Percentiles rank a stretch among this genome's conserved stretches.
Evolutionary conservation across 2,113 vertebrate species (phyloP).

Genomic region (Hyaena hyaena): DNA sequence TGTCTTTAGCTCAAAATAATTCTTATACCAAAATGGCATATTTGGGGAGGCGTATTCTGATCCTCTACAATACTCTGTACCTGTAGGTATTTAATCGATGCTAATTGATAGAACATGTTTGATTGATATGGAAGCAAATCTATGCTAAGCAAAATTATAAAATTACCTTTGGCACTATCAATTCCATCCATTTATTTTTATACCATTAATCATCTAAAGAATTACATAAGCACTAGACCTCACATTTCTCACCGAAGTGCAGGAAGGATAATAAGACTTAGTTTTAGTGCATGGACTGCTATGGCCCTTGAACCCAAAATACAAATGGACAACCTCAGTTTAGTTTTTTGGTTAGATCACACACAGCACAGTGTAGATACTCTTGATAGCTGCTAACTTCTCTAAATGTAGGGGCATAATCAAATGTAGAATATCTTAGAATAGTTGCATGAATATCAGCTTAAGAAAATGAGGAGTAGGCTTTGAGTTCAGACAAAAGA

Average conservation of each 20-base stretch:
- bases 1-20: background rate
- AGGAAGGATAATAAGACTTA: background rate
- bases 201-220: background rate
- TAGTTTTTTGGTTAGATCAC: background rate
- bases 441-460: background rate
- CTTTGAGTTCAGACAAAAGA: background rate
- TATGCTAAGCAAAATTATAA: background rate
- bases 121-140: background rate
- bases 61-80: background rate
- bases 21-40: background rate
- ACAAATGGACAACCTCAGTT: background rate
- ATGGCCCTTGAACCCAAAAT: background rate
- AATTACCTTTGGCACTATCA: background rate
- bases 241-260: background rate
- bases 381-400: background rate
- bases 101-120: background rate
- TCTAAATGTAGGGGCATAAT: background rate
- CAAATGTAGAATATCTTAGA: background rate
- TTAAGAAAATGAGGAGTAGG: background rate
- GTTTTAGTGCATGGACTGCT: background rate
- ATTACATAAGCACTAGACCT: background rate
- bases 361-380: background rate
- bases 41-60: background rate
- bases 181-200: background rate
- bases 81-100: background rate